These are phyloP conservation scores for Fistularia tabacaria DNA, from an alignment of 2,797 vertebrate genomes.

Conservation along the genomic window DNA sequence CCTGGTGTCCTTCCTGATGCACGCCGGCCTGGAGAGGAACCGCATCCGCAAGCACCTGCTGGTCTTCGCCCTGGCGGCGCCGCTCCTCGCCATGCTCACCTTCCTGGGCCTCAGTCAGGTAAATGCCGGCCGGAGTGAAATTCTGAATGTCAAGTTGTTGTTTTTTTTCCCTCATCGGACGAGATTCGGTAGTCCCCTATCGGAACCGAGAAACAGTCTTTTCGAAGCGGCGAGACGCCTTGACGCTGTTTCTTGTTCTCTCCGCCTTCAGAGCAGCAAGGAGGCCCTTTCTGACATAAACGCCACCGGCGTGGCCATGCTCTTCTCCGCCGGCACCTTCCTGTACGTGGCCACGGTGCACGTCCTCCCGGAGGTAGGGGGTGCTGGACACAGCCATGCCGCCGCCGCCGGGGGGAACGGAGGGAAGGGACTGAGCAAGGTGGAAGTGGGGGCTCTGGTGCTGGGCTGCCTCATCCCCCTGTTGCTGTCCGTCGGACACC, in stretches of 20 bases:
- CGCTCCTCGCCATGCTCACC: constrained; percentile 91
- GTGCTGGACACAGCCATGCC: constrained; percentile 90
- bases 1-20: constrained; percentile 97
- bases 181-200: neutral
- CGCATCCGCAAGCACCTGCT: constrained; percentile 96
- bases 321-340: constrained; percentile 98
- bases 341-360: constrained; percentile 98
- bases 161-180: neutral
- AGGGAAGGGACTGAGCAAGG: constrained; percentile 90
- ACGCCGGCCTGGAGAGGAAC: constrained; percentile 94
- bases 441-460: constrained; percentile 90
- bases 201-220: neutral
- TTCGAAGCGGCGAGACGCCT: neutral
- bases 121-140: constrained; percentile 24
- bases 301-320: constrained; percentile 97
- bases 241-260: neutral
- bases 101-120: constrained; percentile 97
- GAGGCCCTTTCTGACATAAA: constrained; percentile 95
- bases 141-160: neutral
- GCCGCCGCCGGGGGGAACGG: constrained; percentile 72
- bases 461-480: constrained; percentile 95
- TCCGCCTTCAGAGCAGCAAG: constrained; percentile 89
- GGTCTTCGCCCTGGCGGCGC: constrained; percentile 93
- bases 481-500: constrained; percentile 92
- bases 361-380: constrained; percentile 96